These are phyloP conservation scores for Hyperoplus immaculatus DNA, from an alignment of 2,797 vertebrate genomes.

Conservation along the genomic window DNA sequence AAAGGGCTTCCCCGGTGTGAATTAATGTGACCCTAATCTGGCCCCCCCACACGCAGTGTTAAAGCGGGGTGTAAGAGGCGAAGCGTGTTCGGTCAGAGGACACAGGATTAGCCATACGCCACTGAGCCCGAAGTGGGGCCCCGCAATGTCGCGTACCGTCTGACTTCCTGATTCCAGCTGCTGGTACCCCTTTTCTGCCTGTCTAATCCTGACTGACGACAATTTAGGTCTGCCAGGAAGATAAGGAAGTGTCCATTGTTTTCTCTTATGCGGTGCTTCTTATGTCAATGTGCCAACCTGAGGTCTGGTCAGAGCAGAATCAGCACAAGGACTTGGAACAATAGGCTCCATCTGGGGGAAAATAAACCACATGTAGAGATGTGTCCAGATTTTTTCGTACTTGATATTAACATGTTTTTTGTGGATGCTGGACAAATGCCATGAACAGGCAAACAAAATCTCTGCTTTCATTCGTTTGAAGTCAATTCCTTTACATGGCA, in stretches of 20 bases:
- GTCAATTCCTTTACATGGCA: conserved; percentile 29
- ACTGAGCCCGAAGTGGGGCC: conserved; percentile 56
- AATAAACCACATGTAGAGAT: conserved; percentile 15
- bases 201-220: conserved; percentile 64
- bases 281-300: conserved; percentile 43
- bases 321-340: conserved; percentile 33
- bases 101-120: conserved; percentile 75
- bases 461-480: not conserved
- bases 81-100: conserved; percentile 61
- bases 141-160: conserved; percentile 36
- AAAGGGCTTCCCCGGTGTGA: conserved; percentile 72
- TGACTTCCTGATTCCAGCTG: conserved; percentile 76
- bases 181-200: conserved; percentile 41
- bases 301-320: conserved; percentile 32
- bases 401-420: not conserved
- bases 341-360: conserved; percentile 60
- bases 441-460: not conserved
- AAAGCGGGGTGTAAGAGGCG: conserved; percentile 46
- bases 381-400: not conserved
- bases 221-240: conserved; percentile 59
- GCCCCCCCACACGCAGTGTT: conserved; percentile 62
- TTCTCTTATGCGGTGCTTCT: conserved; percentile 55
- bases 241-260: conserved; percentile 74
- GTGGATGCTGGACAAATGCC: not conserved
- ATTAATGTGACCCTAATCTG: conserved; percentile 81